These are phyloP conservation scores for Epizoanthus illoricatus DNA, from an alignment of 92 coral and sea anemone species.

Conservation along the genomic window DNA sequence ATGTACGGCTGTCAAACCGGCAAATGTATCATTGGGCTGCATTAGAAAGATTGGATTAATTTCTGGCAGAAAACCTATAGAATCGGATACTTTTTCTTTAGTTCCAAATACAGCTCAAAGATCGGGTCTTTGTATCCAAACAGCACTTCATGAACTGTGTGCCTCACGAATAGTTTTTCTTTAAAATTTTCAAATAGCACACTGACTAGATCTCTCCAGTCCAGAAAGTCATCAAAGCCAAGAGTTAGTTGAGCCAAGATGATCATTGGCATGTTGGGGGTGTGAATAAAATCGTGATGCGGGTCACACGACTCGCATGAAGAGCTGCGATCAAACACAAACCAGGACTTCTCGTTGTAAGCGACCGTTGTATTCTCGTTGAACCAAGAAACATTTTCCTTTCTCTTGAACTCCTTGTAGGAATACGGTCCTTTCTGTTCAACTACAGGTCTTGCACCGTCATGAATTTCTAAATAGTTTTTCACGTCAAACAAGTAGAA, in stretches of 20 bases:
- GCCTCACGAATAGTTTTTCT: conserved; percentile 65
- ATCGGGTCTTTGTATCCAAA: conserved; percentile 87
- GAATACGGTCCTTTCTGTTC: conserved; percentile 78
- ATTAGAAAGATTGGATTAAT: conserved; percentile 58
- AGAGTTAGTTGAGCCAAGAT: conserved; percentile 70
- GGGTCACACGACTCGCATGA: conserved; percentile 76
- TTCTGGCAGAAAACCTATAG: conserved; percentile 69
- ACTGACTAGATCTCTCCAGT: conserved; percentile 44
- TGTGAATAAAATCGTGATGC: conserved; percentile 43
- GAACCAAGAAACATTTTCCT: conserved; percentile 64
- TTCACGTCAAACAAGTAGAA: conserved; percentile 72
- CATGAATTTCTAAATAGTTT: conserved; percentile 60
- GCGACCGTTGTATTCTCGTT: conserved; percentile 54
- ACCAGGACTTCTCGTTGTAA: conserved; percentile 67
- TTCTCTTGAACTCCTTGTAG: conserved; percentile 61
- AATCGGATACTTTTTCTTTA: conserved; percentile 42
- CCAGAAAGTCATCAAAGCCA: conserved; percentile 42
- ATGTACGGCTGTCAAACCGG: conserved; percentile 61
- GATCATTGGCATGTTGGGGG: conserved; percentile 71
- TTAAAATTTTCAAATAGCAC: conserved; percentile 47
- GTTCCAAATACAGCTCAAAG: conserved; percentile 50
- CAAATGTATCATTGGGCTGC: conserved; percentile 72
- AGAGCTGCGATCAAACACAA: conserved; percentile 46
- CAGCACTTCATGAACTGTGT: conserved; percentile 68
- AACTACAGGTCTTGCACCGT: conserved; percentile 64